Evolutionary conservation across 2,113 vertebrate genomes (phyloP), one percentile per base, ranked within the genome.

Genomic region (Sander vitreus): DNA sequence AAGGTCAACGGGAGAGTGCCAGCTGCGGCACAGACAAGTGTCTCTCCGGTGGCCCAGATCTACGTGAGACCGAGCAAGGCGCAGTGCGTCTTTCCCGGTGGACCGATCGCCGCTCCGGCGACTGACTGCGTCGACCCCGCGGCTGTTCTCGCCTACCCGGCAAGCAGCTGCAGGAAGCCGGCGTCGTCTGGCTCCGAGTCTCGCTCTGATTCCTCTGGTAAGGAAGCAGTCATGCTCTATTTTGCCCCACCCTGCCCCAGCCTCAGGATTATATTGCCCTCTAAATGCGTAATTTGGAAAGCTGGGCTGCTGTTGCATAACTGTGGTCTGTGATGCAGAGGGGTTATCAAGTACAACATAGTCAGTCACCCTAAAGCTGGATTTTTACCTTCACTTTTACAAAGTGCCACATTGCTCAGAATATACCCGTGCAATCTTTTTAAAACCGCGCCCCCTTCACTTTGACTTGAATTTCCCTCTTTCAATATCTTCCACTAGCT

Each of bases 141-240:
- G 0, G 96, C 97, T 5, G 96, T 97, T 11, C 95, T 96, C 93
- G 95, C 96, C 13, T 94, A 96, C 91, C 96, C 96, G 3, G 78
- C 95, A 33, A 92, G 86, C 62, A 95, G 95, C 86, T 92, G 93
- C 80, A 98, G 97, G 86, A 95, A 96, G 86, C 93, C 94, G 62
- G 91, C 96, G n/a, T 98, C 97, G 43, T 98, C 97, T 23, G 97
- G 98, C 59, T 98, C 97, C 1, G 98, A 99, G 95, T 96, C 96
- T 54, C 97, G 95, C 73, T 97, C 96, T 13, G 97, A 99, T 81
- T 98, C 97, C 0, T 99, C 97, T 0, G 98, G 98, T 98, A 97
- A 98, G 97, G 81, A 88, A 48, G 58, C 80, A 66, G 30, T 12
- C 80, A 66, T 74, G 73, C 72, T 70, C 11, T 78, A 33, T 55